phyloP scores from a whole-genome alignment of 2,888 invertebrate species.

The Ophioninae sp. region DNA sequence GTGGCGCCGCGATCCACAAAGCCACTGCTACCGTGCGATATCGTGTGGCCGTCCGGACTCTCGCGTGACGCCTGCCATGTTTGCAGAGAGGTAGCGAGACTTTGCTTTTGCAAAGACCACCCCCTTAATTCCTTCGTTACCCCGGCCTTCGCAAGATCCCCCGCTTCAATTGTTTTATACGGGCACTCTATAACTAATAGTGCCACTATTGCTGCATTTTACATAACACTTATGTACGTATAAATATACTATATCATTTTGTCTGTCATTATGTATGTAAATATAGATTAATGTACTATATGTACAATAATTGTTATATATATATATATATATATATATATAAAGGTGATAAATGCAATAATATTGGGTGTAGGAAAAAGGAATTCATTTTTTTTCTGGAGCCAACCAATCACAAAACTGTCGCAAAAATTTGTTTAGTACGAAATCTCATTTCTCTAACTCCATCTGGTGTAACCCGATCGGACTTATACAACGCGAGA shows the following conservation, averaged over 20 bases:
- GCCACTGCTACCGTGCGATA: constrained; percentile 54
- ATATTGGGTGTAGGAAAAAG: no score
- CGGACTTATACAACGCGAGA: no score
- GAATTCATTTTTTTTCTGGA: no score
- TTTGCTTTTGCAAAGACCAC: constrained; percentile 62
- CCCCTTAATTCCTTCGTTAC: constrained; percentile 66
- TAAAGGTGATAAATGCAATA: no score
- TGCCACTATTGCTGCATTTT: constrained; percentile 13
- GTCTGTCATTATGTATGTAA: constrained; percentile 9
- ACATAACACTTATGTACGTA: neutral
- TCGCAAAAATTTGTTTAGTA: no score
- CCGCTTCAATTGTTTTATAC: constrained; percentile 43
- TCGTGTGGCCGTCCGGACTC: constrained; percentile 63
- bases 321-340: neutral
- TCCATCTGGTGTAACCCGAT: no score
- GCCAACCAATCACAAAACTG: no score
- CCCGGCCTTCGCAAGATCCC: constrained; percentile 36
- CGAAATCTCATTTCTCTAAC: no score
- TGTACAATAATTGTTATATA: neutral
- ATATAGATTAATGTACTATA: neutral
- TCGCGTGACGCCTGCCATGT: constrained; percentile 80
- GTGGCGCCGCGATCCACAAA: constrained; percentile 51
- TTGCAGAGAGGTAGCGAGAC: constrained; percentile 72
- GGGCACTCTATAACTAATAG: constrained; percentile 12
- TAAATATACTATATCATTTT: neutral